These are phyloP conservation scores for Peromyscus polionotus DNA, from an alignment of 2,113 vertebrate species.

Conservation along the genomic window DNA sequence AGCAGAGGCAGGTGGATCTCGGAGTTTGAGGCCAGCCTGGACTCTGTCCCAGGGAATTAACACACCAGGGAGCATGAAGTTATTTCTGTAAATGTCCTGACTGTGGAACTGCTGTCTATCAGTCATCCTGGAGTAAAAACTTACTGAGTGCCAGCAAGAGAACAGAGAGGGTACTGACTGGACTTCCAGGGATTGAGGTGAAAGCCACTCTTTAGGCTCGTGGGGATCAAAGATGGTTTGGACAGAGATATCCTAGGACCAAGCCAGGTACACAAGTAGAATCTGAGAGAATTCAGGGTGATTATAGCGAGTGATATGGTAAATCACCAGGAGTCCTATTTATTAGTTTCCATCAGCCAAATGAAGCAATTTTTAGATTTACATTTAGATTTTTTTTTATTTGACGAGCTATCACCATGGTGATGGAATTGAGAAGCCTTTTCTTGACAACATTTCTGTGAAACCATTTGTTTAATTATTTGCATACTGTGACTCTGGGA, in stretches of 20 bases:
- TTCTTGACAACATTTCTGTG: constrained; percentile 61
- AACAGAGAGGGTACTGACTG: not conserved
- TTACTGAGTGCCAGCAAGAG: not conserved
- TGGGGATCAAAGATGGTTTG: not conserved
- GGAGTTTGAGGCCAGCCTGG: not conserved
- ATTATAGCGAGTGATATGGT: not conserved
- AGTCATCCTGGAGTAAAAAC: not conserved
- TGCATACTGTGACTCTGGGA: constrained; percentile 40
- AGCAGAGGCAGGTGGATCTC: not conserved
- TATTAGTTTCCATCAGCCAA: constrained; percentile 69
- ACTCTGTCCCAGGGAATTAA: not conserved
- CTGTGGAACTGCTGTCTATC: constrained; percentile 23
- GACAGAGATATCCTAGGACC: too few species aligned
- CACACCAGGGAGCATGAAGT: not conserved
- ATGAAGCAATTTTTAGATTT: constrained; percentile 72
- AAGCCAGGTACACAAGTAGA: not conserved
- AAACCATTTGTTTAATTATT: constrained; percentile 72
- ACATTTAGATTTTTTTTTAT: constrained; percentile 27
- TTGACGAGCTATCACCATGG: constrained; percentile 76
- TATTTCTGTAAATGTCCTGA: not conserved
- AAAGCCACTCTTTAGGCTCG: not conserved
- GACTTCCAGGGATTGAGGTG: not conserved
- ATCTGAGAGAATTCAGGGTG: rapidly evolving
- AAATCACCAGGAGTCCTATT: not conserved
- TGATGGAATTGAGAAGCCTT: constrained; percentile 70